These are phyloP conservation scores for Sinotaia quadrata DNA, from an alignment of 2,888 invertebrate species.

Conservation along the genomic window DNA sequence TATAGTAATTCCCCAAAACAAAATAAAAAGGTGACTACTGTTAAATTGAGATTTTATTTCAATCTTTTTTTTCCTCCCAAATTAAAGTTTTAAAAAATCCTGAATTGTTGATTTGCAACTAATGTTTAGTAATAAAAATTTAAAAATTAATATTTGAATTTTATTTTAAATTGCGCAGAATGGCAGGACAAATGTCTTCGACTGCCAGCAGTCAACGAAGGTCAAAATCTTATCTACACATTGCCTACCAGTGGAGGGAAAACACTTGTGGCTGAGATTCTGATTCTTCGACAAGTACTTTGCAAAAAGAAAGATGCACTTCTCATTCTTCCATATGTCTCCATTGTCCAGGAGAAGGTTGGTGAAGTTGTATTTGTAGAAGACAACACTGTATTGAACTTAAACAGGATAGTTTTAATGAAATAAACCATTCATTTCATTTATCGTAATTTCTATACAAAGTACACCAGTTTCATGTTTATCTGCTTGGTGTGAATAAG, in stretches of 20 bases:
- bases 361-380: neutral
- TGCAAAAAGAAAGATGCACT: slow-evolving; percentile 86
- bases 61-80: too few species aligned
- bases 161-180: slow-evolving; percentile 73
- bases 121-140: neutral
- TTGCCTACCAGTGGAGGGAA: slow-evolving; percentile 98
- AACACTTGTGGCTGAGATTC: slow-evolving; percentile 94
- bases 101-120: neutral
- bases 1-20: too few species aligned
- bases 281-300: slow-evolving; percentile 89
- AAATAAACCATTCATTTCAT: too few species aligned
- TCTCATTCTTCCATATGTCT: slow-evolving; percentile 93
- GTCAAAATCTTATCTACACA: slow-evolving; percentile 90
- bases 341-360: slow-evolving; percentile 98
- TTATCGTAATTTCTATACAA: too few species aligned
- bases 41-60: too few species aligned
- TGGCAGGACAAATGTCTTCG: slow-evolving; percentile 95
- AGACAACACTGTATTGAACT: too few species aligned
- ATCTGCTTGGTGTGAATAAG: too few species aligned
- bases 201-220: slow-evolving; percentile 81
- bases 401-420: too few species aligned
- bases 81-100: too few species aligned
- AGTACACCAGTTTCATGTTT: too few species aligned
- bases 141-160: neutral
- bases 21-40: too few species aligned